Percentiles rank a stretch among this genome's conserved stretches.
phyloP scores from a whole-genome alignment of 2,113 vertebrate genomes.

The Orcinus orca region DNA sequence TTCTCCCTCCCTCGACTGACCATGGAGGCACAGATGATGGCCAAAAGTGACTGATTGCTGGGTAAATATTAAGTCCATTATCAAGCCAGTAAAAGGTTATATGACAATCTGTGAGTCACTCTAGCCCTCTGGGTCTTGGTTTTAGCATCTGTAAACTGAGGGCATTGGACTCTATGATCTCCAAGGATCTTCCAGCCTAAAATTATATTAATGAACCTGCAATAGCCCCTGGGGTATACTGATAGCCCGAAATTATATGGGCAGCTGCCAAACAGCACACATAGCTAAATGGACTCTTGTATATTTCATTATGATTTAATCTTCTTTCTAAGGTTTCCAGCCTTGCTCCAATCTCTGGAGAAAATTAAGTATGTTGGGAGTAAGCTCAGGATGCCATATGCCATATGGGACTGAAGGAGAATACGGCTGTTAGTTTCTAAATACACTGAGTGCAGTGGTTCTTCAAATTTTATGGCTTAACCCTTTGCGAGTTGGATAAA shows the following conservation, averaged over 20 bases:
- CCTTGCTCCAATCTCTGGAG: slow-evolving; percentile 23
- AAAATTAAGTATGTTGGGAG: slow-evolving; percentile 43
- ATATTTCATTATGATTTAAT: slow-evolving; percentile 70
- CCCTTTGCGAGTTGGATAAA: neutral
- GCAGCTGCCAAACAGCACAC: slow-evolving; percentile 33
- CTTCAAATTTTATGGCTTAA: neutral
- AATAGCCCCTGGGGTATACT: slow-evolving; percentile 52
- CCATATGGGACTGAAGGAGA: neutral
- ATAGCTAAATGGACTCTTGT: slow-evolving; percentile 55
- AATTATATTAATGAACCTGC: slow-evolving; percentile 62
- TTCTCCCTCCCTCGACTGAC: neutral
- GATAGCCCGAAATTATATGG: slow-evolving; percentile 56
- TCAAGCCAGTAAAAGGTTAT: neutral
- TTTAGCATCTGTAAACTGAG: slow-evolving; percentile 35
- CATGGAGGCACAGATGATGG: neutral
- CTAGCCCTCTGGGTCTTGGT: neutral
- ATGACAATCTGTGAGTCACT: neutral
- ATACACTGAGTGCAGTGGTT: neutral
- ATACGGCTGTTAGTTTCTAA: slow-evolving; percentile 23
- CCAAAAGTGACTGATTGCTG: neutral
- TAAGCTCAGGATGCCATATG: slow-evolving; percentile 53
- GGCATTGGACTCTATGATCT: neutral
- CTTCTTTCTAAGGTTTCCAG: slow-evolving; percentile 65
- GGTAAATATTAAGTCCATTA: slow-evolving; percentile 36
- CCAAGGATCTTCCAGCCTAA: slow-evolving; percentile 23